Percentiles rank a stretch among this genome's conserved stretches.
Conservation (phyloP, 2,113 vertebrate genomes). For the Oenanthe melanoleuca region DNA sequence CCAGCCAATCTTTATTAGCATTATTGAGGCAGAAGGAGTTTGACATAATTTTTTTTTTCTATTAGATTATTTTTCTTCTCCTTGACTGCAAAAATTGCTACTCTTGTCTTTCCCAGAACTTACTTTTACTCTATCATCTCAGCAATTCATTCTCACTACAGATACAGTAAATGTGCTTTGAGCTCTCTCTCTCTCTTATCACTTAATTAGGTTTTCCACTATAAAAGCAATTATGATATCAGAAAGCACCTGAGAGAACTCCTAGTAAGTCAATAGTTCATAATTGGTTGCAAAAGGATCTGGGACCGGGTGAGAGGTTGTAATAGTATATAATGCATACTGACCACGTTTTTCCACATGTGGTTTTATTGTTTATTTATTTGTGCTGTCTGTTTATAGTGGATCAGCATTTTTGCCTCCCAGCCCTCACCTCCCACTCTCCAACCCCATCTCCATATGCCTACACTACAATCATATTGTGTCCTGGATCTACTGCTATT, state of each 20-base stretch:
- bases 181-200: not conserved
- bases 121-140: not conserved
- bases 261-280: not conserved
- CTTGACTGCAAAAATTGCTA: not conserved
- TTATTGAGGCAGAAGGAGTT: not conserved
- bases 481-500: not conserved
- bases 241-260: not conserved
- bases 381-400: not conserved
- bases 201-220: not conserved
- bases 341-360: not conserved
- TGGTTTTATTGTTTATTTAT: not conserved
- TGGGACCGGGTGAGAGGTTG: not conserved
- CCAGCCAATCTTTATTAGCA: not conserved
- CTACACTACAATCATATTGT: not conserved
- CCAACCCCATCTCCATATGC: not conserved
- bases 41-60: not conserved
- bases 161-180: not conserved
- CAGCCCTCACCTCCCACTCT: not conserved
- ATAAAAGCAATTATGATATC: not conserved
- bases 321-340: not conserved
- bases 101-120: not conserved
- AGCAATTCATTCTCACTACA: not conserved
- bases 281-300: not conserved
- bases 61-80: not conserved
- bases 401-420: not conserved